A percentile compares a stretch with the other conserved stretches of the same genome.
phyloP scores from a whole-genome alignment of 1,140 invertebrate genomes.

The Trissolcus basalis region DNA sequence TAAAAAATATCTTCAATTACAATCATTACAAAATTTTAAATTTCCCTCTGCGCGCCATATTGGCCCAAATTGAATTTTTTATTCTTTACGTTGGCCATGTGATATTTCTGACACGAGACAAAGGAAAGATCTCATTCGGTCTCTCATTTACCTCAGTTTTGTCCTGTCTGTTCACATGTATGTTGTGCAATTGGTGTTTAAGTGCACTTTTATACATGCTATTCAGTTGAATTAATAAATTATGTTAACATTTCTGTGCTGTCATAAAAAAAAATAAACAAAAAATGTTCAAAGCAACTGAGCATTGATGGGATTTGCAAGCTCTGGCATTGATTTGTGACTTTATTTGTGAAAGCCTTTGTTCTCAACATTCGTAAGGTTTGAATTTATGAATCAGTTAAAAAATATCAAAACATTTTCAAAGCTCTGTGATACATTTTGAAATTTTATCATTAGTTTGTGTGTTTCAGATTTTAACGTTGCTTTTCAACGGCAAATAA shows the following conservation, averaged over 20 bases:
- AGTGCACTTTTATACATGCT: not conserved
- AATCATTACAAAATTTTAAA: not conserved
- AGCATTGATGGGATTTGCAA: not conserved
- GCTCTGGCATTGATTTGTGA: not conserved
- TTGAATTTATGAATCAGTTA: too few species aligned
- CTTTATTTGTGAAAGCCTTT: not conserved
- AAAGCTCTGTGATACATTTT: too few species aligned
- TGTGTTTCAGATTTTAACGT: too few species aligned
- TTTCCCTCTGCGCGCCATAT: not conserved
- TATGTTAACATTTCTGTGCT: not conserved
- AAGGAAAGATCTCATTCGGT: too few species aligned
- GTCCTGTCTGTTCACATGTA: not conserved
- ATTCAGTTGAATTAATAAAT: not conserved
- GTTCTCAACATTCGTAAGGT: too few species aligned
- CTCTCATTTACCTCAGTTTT: not conserved
- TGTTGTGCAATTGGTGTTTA: not conserved
- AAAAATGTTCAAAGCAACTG: not conserved
- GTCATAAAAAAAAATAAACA: not conserved
- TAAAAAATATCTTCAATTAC: too few species aligned
- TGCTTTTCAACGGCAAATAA: too few species aligned
- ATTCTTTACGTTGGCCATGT: not conserved
- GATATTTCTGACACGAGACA: slow-evolving; percentile 1
- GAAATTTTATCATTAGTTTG: too few species aligned
- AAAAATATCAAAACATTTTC: too few species aligned
- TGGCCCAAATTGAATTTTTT: not conserved